A percentile compares a stretch with the other conserved stretches of the same genome.
Evolutionary conservation across 2,888 invertebrate species (phyloP).

Genomic region (Tachina lurida): DNA sequence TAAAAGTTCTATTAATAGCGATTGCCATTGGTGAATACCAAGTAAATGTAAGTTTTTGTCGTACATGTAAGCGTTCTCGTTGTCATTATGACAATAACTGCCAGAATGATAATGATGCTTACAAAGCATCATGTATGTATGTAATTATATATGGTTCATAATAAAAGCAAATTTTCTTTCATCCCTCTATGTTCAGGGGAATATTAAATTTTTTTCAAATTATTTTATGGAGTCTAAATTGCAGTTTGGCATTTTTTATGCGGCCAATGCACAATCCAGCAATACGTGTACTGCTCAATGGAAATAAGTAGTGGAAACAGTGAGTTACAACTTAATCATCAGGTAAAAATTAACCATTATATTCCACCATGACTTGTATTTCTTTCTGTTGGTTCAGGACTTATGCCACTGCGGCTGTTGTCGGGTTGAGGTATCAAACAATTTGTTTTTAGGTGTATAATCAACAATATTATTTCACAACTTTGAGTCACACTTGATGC

Average conservation of each 20-base stretch:
- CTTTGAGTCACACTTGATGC: conserved; percentile 78
- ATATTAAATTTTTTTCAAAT: conserved; percentile 47
- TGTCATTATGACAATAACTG: conserved; percentile 36
- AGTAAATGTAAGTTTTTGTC: conserved; percentile 29
- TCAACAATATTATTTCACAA: conserved; percentile 79
- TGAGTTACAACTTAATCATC: conserved; percentile 70
- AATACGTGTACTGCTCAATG: neutral
- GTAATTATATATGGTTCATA: conserved; percentile 38
- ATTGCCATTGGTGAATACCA: conserved; percentile 66
- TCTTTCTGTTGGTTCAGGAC: neutral
- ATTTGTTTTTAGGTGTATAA: conserved; percentile 80
- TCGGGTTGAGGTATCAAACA: conserved; percentile 78
- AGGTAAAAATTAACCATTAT: conserved; percentile 60
- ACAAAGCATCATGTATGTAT: conserved; percentile 45
- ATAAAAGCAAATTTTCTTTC: conserved; percentile 10
- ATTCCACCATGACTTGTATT: neutral
- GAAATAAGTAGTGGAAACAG: conserved; percentile 37
- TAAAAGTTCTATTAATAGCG: conserved; percentile 63
- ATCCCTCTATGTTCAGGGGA: conserved; percentile 2
- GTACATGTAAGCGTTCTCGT: neutral
- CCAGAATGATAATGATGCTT: conserved; percentile 52
- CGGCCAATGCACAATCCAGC: conserved; percentile 4
- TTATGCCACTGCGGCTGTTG: conserved; percentile 24
- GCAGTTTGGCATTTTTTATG: conserved; percentile 50
- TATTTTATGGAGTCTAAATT: conserved; percentile 64